Evolutionary conservation across 1,140 invertebrate species (phyloP), one percentile per base, ranked within the genome.

Genomic region (Monomorium pharaonis): DNA sequence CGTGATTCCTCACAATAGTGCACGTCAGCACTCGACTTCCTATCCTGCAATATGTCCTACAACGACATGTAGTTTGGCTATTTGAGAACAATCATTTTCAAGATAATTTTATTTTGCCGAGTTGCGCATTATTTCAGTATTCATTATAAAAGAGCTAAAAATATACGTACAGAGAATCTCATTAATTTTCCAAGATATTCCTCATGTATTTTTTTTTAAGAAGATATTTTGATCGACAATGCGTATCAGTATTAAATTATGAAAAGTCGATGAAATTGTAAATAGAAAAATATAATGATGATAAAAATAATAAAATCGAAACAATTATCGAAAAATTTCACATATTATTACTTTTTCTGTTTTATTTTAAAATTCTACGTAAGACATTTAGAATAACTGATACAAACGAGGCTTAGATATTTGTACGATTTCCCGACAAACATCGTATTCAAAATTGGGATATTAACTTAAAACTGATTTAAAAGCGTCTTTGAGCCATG

Each of bases 81-180:
- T 14, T 72, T 7, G 4, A 51, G 4, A 51, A 72, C 10, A 0
- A 70, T 70, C 27, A 74, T 74, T 33, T 74, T 10, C 30, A 33
- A 74, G n/a, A 74, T 56, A 74, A 74, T 56, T 74, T 74, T 74
- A 54, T 54, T 37, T 42, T 54, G 12, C 49, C n/a, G 49, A 74
- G 49, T 16, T 21, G 21, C 12, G 3, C 24, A 24, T n/a, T 24
- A 70, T 27, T 70, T 47, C 14, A 54, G 30, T 33, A 21, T n/a
- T n/a, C n/a, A n/a, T n/a, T n/a, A 74, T 49, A n/a, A 74, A 74
- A 54, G 10, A 33, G 49, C 18, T 54, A 33, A 0, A 74, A 74
- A 54, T 33, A 54, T 10, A 12, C 54, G 14, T 6, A n/a, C n/a
- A 18, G 10, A 30, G 10, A 49, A 30, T 74, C 3, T 54, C n/a